Evolutionary conservation across 2,113 vertebrate species (phyloP).

Genomic region (Notothenia rossii): DNA sequence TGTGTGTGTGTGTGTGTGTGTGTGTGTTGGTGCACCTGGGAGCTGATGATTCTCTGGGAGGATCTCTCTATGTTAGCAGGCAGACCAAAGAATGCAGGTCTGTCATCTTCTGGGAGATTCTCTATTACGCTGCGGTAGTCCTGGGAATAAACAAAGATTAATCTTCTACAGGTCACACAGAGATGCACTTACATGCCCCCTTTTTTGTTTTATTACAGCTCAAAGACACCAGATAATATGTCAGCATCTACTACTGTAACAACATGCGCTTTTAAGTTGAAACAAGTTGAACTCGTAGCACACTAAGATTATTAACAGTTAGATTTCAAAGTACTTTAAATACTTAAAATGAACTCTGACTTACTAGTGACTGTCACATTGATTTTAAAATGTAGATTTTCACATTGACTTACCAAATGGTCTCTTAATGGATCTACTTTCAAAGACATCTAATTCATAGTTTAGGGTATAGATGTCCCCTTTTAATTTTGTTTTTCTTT

Average conservation of each 20-base stretch:
- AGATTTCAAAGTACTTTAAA: neutral
- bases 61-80: slow-evolving; percentile 96
- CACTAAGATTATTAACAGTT: neutral
- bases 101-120: slow-evolving; percentile 95
- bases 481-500: neutral
- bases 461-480: neutral
- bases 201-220: neutral
- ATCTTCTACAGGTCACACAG: slow-evolving; percentile 45
- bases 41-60: slow-evolving; percentile 93
- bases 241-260: slow-evolving; percentile 1
- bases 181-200: neutral
- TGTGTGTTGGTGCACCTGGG: slow-evolving; percentile 84
- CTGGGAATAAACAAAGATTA: slow-evolving; percentile 75
- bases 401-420: slow-evolving; percentile 8
- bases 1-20: neutral
- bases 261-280: neutral
- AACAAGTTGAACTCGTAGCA: neutral
- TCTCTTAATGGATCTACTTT: neutral
- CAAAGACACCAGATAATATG: neutral
- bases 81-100: slow-evolving; percentile 94
- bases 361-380: slow-evolving; percentile 15
- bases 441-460: neutral
- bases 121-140: slow-evolving; percentile 93
- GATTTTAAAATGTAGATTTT: slow-evolving; percentile 7
- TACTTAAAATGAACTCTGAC: slow-evolving; percentile 12